A percentile compares a stretch with the other conserved stretches of the same genome.
These are phyloP conservation scores for Equus quagga DNA, from an alignment of 2,113 vertebrate species.

Conservation along the genomic window DNA sequence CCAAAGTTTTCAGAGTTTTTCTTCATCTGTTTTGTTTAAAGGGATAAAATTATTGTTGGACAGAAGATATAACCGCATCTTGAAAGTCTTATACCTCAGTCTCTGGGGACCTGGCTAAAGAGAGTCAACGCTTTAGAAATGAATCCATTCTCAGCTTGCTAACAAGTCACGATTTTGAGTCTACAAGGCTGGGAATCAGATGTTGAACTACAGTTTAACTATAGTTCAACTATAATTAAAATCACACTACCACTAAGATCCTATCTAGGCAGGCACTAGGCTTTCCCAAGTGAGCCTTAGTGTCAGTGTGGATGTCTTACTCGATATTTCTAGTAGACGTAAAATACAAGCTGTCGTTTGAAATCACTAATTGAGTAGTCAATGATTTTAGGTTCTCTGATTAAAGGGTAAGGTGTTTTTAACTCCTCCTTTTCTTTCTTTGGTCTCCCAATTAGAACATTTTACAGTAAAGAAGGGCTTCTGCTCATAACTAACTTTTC, in stretches of 20 bases:
- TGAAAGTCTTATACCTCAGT: background rate
- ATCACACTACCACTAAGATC: background rate
- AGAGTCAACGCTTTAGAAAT: background rate
- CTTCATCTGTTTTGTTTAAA: background rate
- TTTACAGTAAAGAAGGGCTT: background rate
- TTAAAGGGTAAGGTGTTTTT: too few species aligned
- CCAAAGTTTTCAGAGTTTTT: background rate
- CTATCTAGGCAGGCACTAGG: background rate
- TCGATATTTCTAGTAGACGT: background rate
- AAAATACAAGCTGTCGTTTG: background rate
- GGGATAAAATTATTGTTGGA: background rate
- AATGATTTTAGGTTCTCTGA: background rate
- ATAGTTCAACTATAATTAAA: background rate
- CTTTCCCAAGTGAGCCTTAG: background rate
- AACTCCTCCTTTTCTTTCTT: background rate
- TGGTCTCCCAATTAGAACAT: background rate
- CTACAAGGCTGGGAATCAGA: background rate
- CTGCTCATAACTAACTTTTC: background rate
- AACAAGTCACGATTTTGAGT: background rate
- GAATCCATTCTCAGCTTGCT: background rate
- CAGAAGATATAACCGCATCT: background rate
- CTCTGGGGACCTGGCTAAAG: background rate
- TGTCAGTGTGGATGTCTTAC: background rate
- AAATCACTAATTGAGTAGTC: background rate
- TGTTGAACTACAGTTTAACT: background rate